Percentiles rank a stretch among this genome's conserved stretches.
phyloP scores from a whole-genome alignment of 1,140 invertebrate species.

The Brachionus rotundiformis region DNA sequence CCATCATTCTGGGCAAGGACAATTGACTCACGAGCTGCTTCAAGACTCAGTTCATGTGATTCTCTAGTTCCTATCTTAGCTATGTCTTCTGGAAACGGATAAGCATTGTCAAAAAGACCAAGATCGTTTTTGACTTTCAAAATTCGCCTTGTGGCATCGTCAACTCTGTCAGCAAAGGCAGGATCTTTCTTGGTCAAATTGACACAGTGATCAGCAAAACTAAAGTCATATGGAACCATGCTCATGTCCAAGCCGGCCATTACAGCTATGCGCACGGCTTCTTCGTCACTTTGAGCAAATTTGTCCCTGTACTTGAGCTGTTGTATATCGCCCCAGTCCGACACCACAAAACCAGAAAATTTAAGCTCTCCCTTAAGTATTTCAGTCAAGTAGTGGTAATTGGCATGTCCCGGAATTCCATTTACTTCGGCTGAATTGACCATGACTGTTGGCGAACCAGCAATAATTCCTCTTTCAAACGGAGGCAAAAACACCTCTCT shows the following conservation, averaged over 20 bases:
- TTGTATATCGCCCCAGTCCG: conserved; percentile 10
- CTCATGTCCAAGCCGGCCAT: conserved; percentile 34
- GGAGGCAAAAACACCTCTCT: neutral
- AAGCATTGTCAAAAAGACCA: neutral
- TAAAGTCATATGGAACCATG: conserved; percentile 4
- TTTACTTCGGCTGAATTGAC: conserved; percentile 12
- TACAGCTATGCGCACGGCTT: neutral
- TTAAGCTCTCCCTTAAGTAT: neutral
- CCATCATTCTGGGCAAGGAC: neutral
- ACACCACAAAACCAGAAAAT: neutral
- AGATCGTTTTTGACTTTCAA: neutral
- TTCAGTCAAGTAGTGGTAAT: conserved; percentile 1
- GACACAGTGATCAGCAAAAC: conserved; percentile 4
- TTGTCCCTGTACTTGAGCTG: neutral
- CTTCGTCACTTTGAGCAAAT: neutral
- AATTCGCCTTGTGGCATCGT: neutral
- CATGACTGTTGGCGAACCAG: neutral
- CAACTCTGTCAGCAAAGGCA: neutral
- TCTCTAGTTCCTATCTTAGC: neutral
- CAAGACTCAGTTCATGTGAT: neutral
- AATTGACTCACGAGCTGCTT: conserved; percentile 2
- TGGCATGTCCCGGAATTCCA: conserved; percentile 13
- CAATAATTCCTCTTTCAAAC: neutral
- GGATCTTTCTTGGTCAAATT: neutral
- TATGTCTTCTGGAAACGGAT: neutral